Percentiles rank a stretch among this genome's conserved stretches.
Evolutionary conservation across 2,888 invertebrate genomes (phyloP).

Genomic region (Aspidiotus rigidus): DNA sequence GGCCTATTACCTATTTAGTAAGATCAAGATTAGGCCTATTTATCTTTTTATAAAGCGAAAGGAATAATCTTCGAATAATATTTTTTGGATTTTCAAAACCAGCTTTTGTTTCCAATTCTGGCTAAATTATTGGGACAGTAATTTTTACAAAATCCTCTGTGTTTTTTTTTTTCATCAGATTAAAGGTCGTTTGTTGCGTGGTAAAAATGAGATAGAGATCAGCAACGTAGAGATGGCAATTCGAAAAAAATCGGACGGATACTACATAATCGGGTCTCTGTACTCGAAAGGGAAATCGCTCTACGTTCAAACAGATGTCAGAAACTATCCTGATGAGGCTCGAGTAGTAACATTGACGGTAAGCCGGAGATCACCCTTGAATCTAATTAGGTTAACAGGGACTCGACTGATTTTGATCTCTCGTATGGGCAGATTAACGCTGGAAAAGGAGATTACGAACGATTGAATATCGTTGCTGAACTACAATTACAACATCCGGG

Average conservation of each 20-base stretch:
- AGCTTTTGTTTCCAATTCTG: too few relatives aligned
- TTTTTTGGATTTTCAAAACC: too few relatives aligned
- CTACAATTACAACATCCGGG: slow-evolving; percentile 34
- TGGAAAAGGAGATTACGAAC: slow-evolving; percentile 26
- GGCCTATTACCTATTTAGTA: too few relatives aligned
- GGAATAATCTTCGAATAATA: too few relatives aligned
- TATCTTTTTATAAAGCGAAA: too few relatives aligned
- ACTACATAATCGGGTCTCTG: slow-evolving; percentile 36
- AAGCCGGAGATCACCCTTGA: background rate
- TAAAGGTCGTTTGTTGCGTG: slow-evolving; percentile 36
- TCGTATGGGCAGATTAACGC: slow-evolving; percentile 27
- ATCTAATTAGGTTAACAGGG: background rate
- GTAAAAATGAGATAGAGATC: slow-evolving; percentile 35
- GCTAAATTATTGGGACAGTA: too few relatives aligned
- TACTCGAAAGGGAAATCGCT: slow-evolving; percentile 35
- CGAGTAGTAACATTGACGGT: slow-evolving; percentile 19
- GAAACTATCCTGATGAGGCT: slow-evolving; percentile 7
- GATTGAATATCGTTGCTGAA: slow-evolving; percentile 33
- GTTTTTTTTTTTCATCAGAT: slow-evolving; percentile 35
- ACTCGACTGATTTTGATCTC: background rate
- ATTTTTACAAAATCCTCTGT: background rate
- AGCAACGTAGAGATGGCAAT: slow-evolving; percentile 35
- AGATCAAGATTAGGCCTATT: background rate
- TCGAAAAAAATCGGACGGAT: slow-evolving; percentile 36
- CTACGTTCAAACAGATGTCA: slow-evolving; percentile 35